A percentile compares a stretch with the other conserved stretches of the same genome.
Conservation (phyloP, 2,113 vertebrate genomes). For the Eudyptes chrysolophus region DNA sequence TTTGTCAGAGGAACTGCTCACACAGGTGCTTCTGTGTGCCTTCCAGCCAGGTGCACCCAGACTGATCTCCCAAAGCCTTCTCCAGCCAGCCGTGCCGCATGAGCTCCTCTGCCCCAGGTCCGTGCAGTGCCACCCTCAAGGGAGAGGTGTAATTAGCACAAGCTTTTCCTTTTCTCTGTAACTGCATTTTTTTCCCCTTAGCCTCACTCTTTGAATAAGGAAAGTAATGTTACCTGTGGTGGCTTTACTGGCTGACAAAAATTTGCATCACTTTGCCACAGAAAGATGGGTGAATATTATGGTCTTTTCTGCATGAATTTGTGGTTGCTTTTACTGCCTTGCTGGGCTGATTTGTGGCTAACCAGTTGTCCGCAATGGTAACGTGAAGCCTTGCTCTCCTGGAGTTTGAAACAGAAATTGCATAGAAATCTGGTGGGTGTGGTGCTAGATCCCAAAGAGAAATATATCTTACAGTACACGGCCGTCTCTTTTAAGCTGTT, state of each 20-base stretch:
- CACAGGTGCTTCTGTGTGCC: accelerated
- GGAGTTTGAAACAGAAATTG: neutral
- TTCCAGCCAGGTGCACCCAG: neutral
- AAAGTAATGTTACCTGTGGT: neutral
- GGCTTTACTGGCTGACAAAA: neutral
- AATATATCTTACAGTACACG: accelerated
- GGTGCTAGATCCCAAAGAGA: neutral
- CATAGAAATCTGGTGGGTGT: neutral
- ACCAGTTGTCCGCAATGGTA: too few relatives aligned
- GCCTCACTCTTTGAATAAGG: neutral
- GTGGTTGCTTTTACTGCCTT: neutral
- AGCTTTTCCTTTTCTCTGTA: neutral
- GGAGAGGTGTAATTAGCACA: neutral
- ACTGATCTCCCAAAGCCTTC: too few relatives aligned
- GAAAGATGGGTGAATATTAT: neutral
- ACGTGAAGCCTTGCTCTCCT: neutral
- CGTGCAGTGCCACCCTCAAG: neutral
- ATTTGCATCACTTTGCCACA: neutral
- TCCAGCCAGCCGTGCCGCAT: neutral
- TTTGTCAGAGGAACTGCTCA: neutral
- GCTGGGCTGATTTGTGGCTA: neutral
- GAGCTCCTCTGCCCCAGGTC: neutral
- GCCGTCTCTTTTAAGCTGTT: neutral
- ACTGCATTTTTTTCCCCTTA: neutral
- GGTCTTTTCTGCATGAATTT: neutral